Base-by-base conservation (phyloP, 2,888 invertebrate species). In the Leptopterna dolabrata region DNA sequence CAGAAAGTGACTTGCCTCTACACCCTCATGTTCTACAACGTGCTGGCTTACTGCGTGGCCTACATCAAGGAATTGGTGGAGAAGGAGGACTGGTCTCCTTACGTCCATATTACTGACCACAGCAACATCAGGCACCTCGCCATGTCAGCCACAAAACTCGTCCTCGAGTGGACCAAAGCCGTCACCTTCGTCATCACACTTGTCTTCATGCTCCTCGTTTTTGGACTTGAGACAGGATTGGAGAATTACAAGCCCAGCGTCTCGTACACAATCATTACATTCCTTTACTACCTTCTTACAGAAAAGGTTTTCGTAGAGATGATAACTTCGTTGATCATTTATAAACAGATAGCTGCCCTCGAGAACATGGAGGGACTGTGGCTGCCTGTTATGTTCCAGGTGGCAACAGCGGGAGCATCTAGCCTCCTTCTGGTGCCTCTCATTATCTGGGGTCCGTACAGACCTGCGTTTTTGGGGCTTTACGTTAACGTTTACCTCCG, bases 1-100 rank as follows among this genome's bases (percentile, higher is more conserved):
- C 91, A 92, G 89, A 92, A 93, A 90, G 93, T 95, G 63, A 95
- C 95, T 0, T 94, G 95, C 71, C 93, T 96, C 30, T 96, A 96
- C 92, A 95, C 96, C 0, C 93, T 96, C 24, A 95, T 96, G 95
- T 96, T 96, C 92, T 96, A 96, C 93, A 96, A 96, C 91, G 96
- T 96, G 9, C 93, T 96, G 89, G 95, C 96, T 0, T 96, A 96
- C 92, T 95, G 96, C 90, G 94, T 95, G 14, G 94, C 94, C 90
- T 96, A 96, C 92, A 94, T 96, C 29, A 94, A 95, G 89, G 96
- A 96, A 91, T 92, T 95, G 9, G 93, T 95, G 89, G 94, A 95
- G 90, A 95, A 95, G 90, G 95, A 95, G 91, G 95, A 96, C 92
- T 96, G 96, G 95, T 95, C 95, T 0, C 95, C 95, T 0, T 95